These are phyloP conservation scores for Pogoniulus pusillus DNA, from an alignment of 2,797 vertebrate genomes.

Conservation along the genomic window DNA sequence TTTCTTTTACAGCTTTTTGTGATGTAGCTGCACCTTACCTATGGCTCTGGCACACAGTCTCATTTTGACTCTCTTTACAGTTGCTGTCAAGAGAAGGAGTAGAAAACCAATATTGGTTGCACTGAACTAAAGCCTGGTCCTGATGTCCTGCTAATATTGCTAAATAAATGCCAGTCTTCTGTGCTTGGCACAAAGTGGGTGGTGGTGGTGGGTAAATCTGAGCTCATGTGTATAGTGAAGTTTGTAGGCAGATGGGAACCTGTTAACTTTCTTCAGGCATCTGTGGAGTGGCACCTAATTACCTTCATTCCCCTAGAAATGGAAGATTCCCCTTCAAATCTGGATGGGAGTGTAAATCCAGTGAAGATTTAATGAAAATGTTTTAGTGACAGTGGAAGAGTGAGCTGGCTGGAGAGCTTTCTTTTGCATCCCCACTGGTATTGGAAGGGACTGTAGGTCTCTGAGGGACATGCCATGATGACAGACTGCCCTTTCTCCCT, in stretches of 20 bases:
- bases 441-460: neutral
- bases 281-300: neutral
- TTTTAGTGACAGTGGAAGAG: neutral
- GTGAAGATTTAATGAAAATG: neutral
- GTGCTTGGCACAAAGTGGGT: neutral
- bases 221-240: accelerated
- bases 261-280: neutral
- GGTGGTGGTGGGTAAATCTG: neutral
- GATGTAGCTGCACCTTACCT: neutral
- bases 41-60: neutral
- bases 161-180: neutral
- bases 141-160: neutral
- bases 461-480: neutral
- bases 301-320: neutral
- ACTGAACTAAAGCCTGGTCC: neutral
- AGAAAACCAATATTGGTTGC: neutral
- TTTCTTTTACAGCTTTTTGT: neutral
- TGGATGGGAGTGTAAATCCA: neutral
- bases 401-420: neutral
- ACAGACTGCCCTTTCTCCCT: neutral
- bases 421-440: neutral
- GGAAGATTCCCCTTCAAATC: neutral
- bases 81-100: neutral
- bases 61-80: neutral
- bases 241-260: neutral